These are phyloP conservation scores for Sinocyclocheilus anophthalmus DNA, from an alignment of 2,113 vertebrate species.

Conservation along the genomic window DNA sequence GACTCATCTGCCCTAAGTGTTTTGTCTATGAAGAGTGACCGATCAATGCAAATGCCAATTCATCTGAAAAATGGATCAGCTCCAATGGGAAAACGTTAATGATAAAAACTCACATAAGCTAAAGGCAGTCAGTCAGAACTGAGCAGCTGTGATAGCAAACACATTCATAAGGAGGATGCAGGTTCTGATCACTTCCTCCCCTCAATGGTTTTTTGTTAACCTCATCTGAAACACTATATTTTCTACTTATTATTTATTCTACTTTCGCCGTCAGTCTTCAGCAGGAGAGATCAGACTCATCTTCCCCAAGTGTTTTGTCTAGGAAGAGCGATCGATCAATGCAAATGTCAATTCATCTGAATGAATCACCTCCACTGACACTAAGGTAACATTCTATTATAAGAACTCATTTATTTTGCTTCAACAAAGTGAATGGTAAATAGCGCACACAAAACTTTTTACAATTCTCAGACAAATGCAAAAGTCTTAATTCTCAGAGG, in stretches of 20 bases:
- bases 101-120: no score
- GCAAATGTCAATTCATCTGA: neutral
- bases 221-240: neutral
- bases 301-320: neutral
- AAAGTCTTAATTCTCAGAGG: no score
- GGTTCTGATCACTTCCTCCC: neutral
- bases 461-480: neutral
- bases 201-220: neutral
- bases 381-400: neutral
- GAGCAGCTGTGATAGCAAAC: no score
- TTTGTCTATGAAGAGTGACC: conserved; percentile 26
- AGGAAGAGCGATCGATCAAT: conserved; percentile 25
- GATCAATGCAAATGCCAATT: conserved; percentile 22
- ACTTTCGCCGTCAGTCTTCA: neutral
- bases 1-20: neutral
- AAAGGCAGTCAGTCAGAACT: no score
- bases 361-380: neutral
- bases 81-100: neutral
- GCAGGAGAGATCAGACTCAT: neutral
- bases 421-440: neutral
- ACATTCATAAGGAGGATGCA: neutral
- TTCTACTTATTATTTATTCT: no score
- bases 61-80: neutral
- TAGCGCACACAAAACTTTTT: neutral
- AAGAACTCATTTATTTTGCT: neutral